These are phyloP conservation scores for Argynnis bischoffii DNA, from an alignment of 2,888 invertebrate species.

Conservation along the genomic window DNA sequence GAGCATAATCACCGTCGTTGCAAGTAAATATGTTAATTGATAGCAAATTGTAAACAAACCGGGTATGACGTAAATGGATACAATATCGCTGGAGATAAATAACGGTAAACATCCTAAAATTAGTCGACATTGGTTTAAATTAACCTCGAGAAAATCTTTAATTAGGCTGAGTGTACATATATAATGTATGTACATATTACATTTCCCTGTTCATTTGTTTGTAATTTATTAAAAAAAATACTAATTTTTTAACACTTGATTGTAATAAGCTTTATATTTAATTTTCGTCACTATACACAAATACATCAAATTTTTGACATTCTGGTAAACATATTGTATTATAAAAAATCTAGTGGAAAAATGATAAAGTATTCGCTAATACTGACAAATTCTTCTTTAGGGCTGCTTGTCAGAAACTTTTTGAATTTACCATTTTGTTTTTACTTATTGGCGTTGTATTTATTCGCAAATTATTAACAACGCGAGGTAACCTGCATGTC, in stretches of 20 bases:
- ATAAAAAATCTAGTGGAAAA: constrained; percentile 16
- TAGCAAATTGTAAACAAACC: constrained; percentile 42
- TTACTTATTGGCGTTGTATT: too few species aligned
- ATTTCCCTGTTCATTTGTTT: too few species aligned
- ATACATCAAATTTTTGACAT: too few species aligned
- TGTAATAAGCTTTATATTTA: background rate
- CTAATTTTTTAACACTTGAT: too few species aligned
- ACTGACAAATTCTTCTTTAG: constrained; percentile 12
- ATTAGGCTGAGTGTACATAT: background rate
- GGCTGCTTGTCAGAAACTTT: background rate
- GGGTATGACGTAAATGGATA: constrained; percentile 42
- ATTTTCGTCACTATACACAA: too few species aligned
- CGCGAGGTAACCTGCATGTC: too few species aligned
- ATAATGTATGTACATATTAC: background rate
- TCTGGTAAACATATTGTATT: background rate
- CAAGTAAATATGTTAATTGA: constrained; percentile 41
- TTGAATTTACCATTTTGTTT: too few species aligned
- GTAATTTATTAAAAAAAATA: too few species aligned
- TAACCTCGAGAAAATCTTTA: constrained; percentile 15
- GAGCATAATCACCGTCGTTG: constrained; percentile 1
- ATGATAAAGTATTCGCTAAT: constrained; percentile 8
- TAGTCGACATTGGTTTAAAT: constrained; percentile 31
- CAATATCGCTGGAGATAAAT: constrained; percentile 28
- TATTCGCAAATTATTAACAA: too few species aligned
- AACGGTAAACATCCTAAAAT: constrained; percentile 32